Evolutionary conservation across 2,113 vertebrate genomes (phyloP), one percentile per base, ranked within the genome.

Genomic region (pig (Sus scrofa)): DNA sequence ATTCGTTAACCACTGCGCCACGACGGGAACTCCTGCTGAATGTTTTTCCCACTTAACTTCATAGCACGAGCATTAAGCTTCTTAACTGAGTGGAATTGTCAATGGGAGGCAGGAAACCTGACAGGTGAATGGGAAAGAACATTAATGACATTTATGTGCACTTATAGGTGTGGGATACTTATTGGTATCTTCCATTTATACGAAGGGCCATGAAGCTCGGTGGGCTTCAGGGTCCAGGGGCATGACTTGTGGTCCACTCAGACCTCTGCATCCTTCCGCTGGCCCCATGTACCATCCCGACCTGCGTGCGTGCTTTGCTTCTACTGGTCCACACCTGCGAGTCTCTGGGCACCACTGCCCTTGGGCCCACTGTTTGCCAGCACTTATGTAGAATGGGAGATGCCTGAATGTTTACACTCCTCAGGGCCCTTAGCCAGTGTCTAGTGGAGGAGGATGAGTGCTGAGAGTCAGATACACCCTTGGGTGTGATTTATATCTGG

Each of bases 241-340:
- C 24, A 27, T 0, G 0, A 7, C 1, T 7, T 1, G 62, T 26
- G 26, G 14, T n/a, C 50, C 24, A 2, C 19, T 9, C 20, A 16
- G 10, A 54, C 2, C 6, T 26, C 50, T 26, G n/a, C 1, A 24
- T 15, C 44, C 18, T 88, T 19, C 62, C 24, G 1, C 34, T 19
- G n/a, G 20, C 13, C 34, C 70, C 52, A 6, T 0, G 1, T 63
- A 26, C 75, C 39, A 16, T 26, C 74, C 37, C 44, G 26, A 18
- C 16, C 8, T 7, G 5, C 22, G 10, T 10, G 5, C 10, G n/a
- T 5, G 20, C 30, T 94, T 44, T 77, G 71, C 2, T n/a, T 32
- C 27, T 20, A 0, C 2, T 2, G 12, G 16, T 4, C 30, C 13
- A 14, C 37, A 14, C 74, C 14, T 24, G 63, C 12, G 20, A 50